Evolutionary conservation across 2,888 invertebrate genomes (phyloP), one percentile per base, ranked within the genome.

Genomic region (Bellardia pandia): DNA sequence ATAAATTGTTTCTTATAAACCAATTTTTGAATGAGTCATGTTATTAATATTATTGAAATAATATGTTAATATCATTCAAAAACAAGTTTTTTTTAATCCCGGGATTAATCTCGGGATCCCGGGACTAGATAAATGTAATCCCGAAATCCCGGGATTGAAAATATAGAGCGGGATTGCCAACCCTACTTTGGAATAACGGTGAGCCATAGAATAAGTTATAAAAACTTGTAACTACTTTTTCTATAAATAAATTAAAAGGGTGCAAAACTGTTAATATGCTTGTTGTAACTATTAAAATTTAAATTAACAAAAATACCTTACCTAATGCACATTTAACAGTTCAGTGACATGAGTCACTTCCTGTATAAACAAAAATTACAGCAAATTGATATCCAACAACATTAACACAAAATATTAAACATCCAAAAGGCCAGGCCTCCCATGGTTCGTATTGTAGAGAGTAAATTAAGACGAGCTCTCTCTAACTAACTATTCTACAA

Each of bases 321-420:
- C 23, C 9, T 66, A 45, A 40, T 9, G 8, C 42, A 58, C 30
- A 30, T 51, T 48, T 76, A 51, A 75, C n/a, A 42, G 33, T 58
- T 68, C 7, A 56, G n/a, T 77, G 53, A 1, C 37, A 56, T 51
- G 45, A 81, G n/a, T 75, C 48, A 82, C 68, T 75, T 75, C 66
- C 68, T 64, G 53, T 30, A n/a, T 53, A n/a, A 42, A n/a, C 53
- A 30, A 51, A 30, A 51, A 33, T 37, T 40, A 53, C 33, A 42
- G 30, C 14, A 60, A 60, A 62, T 79, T 71, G 16, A 7, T 58
- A 68, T 37, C 3, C 33, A 69, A 40, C 37, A 48, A 37, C 14
- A n/a, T 45, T 5, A 42, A 14, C 13, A 13, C 9, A 23, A 77
- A 68, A 64, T 66, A 30, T 42, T 11, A 9, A 11, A 42, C 16